phyloP scores from a whole-genome alignment of 2,888 invertebrate species.

The Patella depressa region DNA sequence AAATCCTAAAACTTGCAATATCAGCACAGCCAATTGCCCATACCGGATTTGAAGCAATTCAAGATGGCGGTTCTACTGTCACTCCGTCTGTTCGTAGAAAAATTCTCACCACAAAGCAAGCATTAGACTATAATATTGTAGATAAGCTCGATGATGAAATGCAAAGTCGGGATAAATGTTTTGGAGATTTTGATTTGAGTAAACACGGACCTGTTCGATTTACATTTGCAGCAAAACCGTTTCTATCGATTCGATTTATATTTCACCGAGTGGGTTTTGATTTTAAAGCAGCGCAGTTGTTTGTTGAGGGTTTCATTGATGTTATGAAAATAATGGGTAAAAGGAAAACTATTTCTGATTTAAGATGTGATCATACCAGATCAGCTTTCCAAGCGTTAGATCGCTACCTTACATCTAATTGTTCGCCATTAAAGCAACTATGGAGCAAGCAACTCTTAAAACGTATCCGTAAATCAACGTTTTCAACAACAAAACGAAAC shows the following conservation, averaged over 20 bases:
- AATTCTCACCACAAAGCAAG: not conserved
- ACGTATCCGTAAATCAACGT: not conserved
- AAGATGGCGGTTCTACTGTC: not conserved
- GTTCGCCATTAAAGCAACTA: not conserved
- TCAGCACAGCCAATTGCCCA: not conserved
- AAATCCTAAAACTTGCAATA: not conserved
- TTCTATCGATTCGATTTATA: not conserved
- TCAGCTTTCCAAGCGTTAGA: not conserved
- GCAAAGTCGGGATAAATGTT: not conserved
- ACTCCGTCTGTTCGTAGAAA: not conserved
- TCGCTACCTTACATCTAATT: not conserved
- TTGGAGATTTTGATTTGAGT: not conserved
- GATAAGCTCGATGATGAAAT: not conserved
- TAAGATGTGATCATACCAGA: not conserved
- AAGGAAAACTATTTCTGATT: not conserved
- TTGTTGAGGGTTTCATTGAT: not conserved
- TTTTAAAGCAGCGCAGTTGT: not conserved
- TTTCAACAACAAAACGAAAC: not conserved
- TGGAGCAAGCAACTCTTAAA: not conserved
- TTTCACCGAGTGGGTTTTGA: not conserved
- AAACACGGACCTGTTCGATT: not conserved
- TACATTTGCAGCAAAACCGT: not conserved
- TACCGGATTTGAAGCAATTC: not conserved
- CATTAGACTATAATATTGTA: not conserved
- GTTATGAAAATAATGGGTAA: not conserved